phyloP scores from a whole-genome alignment of 2,797 vertebrate genomes.

The Enteromius unitaeniatus region DNA sequence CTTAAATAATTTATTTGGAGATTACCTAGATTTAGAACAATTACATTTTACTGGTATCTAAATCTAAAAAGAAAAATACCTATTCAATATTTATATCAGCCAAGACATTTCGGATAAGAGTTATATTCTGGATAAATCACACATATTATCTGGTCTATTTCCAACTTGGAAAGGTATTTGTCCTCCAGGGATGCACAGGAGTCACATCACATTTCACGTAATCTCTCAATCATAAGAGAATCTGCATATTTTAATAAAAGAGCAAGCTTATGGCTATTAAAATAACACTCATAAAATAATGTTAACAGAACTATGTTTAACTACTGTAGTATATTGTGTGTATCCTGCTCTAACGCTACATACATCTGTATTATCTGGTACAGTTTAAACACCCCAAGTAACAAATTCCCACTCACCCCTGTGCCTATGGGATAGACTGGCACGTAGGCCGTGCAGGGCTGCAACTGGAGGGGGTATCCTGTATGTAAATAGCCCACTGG shows the following conservation, averaged over 20 bases:
- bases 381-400: neutral
- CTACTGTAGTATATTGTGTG: neutral
- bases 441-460: constrained; percentile 93
- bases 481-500: constrained; percentile 88
- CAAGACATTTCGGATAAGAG: neutral
- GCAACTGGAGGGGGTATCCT: constrained; percentile 90
- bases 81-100: neutral
- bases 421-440: constrained; percentile 89
- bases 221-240: neutral
- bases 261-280: neutral
- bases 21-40: neutral
- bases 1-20: constrained; percentile 9
- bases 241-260: neutral
- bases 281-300: neutral
- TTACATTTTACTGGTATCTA: neutral
- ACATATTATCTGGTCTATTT: neutral
- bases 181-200: neutral
- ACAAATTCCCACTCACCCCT: constrained; percentile 80
- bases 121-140: neutral
- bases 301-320: neutral
- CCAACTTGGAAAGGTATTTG: neutral
- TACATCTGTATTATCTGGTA: neutral
- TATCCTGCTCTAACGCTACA: neutral
- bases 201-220: neutral
- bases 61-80: neutral